Conservation (phyloP, 2,797 vertebrate genomes). For the Centroberyx gerrardi region DNA sequence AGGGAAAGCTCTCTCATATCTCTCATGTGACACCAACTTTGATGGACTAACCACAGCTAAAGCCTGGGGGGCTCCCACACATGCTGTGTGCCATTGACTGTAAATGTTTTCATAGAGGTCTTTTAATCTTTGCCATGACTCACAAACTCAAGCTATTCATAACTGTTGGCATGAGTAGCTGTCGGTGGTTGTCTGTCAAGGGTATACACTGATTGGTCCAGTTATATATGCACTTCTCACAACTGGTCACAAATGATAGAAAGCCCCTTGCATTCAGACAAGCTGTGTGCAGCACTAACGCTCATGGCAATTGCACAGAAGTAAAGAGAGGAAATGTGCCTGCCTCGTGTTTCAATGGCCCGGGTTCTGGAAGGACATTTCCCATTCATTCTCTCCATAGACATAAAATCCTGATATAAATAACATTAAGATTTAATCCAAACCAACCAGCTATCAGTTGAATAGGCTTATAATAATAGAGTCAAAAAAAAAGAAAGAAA, state of each 20-base stretch:
- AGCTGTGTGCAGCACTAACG: constrained; percentile 6
- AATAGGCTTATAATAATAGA: too few relatives aligned
- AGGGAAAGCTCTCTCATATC: constrained; percentile 19
- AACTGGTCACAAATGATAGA: constrained; percentile 8
- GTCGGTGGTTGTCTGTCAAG: constrained; percentile 27
- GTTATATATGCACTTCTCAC: background rate
- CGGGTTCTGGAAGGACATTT: too few relatives aligned
- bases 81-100: constrained; percentile 29
- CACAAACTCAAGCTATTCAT: constrained; percentile 36
- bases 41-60: constrained; percentile 40
- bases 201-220: background rate
- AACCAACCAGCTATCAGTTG: too few relatives aligned
- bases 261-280: constrained; percentile 7
- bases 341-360: too few relatives aligned
- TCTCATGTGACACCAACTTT: constrained; percentile 29
- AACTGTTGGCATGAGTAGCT: constrained; percentile 13
- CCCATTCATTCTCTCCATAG: too few relatives aligned
- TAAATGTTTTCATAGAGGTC: constrained; percentile 33
- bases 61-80: constrained; percentile 17
- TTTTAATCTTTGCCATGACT: constrained; percentile 44
- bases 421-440: too few relatives aligned
- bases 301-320: background rate
- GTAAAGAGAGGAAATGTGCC: background rate
- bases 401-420: too few relatives aligned
- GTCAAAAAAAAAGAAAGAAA: background rate